Percentiles rank a stretch among this genome's conserved stretches.
phyloP scores from a whole-genome alignment of 2,113 vertebrate species.

The Lathamus discolor region DNA sequence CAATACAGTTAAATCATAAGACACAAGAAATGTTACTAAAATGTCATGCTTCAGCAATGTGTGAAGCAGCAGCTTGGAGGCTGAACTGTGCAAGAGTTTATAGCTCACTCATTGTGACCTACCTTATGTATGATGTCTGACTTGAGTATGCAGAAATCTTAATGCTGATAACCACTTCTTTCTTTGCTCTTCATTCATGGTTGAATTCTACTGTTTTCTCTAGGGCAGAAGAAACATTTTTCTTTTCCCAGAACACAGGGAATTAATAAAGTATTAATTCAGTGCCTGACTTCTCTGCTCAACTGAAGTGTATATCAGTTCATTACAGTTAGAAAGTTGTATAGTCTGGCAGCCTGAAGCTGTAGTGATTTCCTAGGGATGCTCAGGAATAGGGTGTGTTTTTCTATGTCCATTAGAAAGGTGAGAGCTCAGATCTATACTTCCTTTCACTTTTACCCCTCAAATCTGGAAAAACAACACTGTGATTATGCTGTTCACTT shows the following conservation, averaged over 20 bases:
- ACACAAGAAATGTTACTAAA: neutral
- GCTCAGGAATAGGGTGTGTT: neutral
- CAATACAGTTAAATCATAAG: neutral
- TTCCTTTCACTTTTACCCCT: neutral
- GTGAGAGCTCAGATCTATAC: neutral
- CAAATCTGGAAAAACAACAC: neutral
- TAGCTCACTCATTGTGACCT: neutral
- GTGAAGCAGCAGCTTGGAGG: neutral
- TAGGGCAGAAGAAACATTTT: slow-evolving; percentile 15
- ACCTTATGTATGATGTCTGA: slow-evolving; percentile 13
- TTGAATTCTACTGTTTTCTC: slow-evolving; percentile 24
- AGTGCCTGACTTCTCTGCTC: slow-evolving; percentile 1
- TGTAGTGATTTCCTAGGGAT: neutral
- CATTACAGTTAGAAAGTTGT: neutral
- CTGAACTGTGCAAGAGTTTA: neutral
- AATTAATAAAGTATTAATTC: slow-evolving; percentile 52
- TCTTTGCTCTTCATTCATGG: neutral
- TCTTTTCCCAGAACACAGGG: neutral
- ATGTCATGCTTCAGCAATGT: neutral
- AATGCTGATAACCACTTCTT: slow-evolving; percentile 52
- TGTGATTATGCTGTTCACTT: neutral
- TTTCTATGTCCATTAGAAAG: neutral
- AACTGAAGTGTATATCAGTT: neutral
- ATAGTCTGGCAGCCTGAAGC: neutral
- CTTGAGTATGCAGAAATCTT: slow-evolving; percentile 61